Base-by-base conservation (phyloP, 2,797 vertebrate species). In the Xenopus petersii region DNA sequence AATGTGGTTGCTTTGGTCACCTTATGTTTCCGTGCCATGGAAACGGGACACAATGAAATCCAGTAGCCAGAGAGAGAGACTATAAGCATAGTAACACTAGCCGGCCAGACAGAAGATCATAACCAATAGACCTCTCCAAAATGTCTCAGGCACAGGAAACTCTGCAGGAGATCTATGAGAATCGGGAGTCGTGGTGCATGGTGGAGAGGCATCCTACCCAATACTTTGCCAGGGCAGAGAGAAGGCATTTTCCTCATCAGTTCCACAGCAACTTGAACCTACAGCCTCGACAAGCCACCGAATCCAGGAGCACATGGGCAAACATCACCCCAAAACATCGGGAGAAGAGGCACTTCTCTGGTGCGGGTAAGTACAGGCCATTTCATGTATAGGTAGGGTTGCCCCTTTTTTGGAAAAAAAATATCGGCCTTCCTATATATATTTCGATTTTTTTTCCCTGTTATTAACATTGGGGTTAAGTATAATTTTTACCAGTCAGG, bases 111-210 rank as follows among this genome's bases (percentile, higher is more conserved):
- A 71, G 5, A 7, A 24, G 65, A 69, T 70, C 66, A 70, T 78
- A 71, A 5, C 36, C 10, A 26, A 60, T 30, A 26, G 47, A 70
- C 13, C 7, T 11, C 10, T n/a, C 54, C 74, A 56, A 65, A 5
- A 79, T 79, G 76, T 64, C 71, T 70, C 61, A 64, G 12, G 36
- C 61, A 6, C 36, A 48, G 12, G 33, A 51, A 12, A 65, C 6
- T 33, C 76, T 93, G 6, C 73, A 85, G 67, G 84, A 89, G 68
- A 54, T 89, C 6, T 93, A 94, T 46, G 73, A 81, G 77, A 79
- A 55, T 54, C 88, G 89, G 67, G 93, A 95, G 68, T 88, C 89
- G 1, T 87, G 90, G 87, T 95, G 94, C 67, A 83, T 83, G 70
- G 89, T 93, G 74, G 93, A 80, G 68, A 66, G 84, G 83, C 33